Conservation (phyloP, 2,113 vertebrate genomes). For the Oceanodroma tethys region DNA sequence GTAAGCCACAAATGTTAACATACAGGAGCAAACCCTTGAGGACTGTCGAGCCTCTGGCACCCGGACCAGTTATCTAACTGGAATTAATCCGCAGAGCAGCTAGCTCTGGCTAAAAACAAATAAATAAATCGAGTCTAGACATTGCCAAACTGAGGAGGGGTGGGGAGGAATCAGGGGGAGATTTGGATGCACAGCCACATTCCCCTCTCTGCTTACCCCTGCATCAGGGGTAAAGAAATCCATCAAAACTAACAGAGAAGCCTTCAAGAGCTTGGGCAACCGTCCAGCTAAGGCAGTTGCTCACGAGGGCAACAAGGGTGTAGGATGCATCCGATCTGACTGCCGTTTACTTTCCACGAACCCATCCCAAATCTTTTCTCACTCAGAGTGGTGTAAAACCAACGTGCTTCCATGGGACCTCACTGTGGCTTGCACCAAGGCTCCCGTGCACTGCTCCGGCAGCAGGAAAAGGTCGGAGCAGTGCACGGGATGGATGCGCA, state of each 20-base stretch:
- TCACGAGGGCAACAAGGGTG: fast-evolving
- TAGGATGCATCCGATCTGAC: neutral
- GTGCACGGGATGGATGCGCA: neutral
- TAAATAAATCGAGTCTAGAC: neutral
- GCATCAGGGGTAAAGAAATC: neutral
- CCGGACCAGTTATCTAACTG: neutral
- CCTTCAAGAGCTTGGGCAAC: neutral
- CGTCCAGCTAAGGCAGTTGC: neutral
- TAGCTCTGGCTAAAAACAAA: neutral
- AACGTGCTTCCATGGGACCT: fast-evolving
- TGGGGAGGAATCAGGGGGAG: neutral
- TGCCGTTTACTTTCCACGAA: fast-evolving
- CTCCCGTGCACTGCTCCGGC: fast-evolving
- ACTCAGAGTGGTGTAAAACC: neutral
- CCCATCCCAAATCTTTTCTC: neutral
- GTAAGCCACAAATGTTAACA: neutral
- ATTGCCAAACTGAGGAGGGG: neutral
- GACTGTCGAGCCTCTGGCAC: neutral
- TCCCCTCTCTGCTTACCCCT: neutral
- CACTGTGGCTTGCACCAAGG: neutral
- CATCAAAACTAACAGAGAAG: neutral
- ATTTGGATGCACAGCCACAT: neutral
- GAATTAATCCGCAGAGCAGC: neutral
- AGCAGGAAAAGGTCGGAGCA: fast-evolving
- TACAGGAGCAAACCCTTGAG: neutral